A percentile compares a stretch with the other conserved stretches of the same genome.
Conservation (phyloP, 2,888 invertebrate genomes). For the Rhamnusium bicolor region DNA sequence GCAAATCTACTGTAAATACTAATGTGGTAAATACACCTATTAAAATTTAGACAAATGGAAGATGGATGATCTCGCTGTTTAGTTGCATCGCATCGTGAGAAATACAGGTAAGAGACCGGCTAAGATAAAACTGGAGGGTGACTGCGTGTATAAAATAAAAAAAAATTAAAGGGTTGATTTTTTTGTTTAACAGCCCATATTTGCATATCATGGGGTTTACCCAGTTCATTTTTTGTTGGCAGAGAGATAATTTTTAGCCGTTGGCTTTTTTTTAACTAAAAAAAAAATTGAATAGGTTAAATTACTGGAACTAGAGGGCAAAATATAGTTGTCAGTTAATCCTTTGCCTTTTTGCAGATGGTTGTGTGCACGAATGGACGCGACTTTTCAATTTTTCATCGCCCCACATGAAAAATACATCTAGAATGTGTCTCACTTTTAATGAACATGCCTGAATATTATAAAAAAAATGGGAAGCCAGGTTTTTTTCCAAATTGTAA, state of each 20-base stretch:
- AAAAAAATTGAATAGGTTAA: not conserved
- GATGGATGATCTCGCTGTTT: conserved; percentile 44
- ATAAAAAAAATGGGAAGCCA: no score
- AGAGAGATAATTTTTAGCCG: not conserved
- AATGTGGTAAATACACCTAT: not conserved
- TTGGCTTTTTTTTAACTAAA: not conserved
- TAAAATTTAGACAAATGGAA: conserved; percentile 46
- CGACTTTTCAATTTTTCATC: not conserved
- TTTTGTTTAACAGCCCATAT: not conserved
- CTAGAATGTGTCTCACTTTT: no score
- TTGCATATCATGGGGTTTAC: not conserved
- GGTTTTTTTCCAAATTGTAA: no score
- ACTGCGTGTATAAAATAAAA: not conserved
- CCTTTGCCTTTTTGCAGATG: not conserved
- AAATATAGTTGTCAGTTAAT: not conserved
- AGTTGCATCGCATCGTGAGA: conserved; percentile 20
- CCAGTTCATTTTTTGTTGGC: not conserved
- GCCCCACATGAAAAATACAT: not conserved
- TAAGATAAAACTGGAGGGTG: not conserved
- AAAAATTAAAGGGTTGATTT: not conserved
- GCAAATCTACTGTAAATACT: not conserved
- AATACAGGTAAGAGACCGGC: conserved; percentile 10
- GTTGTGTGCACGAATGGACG: not conserved
- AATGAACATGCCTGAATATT: no score
- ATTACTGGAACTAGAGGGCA: not conserved